These are phyloP conservation scores for Holothuria leucospilota DNA, from an alignment of 53 echinoderm and acorn worm genomes.

Conservation along the genomic window DNA sequence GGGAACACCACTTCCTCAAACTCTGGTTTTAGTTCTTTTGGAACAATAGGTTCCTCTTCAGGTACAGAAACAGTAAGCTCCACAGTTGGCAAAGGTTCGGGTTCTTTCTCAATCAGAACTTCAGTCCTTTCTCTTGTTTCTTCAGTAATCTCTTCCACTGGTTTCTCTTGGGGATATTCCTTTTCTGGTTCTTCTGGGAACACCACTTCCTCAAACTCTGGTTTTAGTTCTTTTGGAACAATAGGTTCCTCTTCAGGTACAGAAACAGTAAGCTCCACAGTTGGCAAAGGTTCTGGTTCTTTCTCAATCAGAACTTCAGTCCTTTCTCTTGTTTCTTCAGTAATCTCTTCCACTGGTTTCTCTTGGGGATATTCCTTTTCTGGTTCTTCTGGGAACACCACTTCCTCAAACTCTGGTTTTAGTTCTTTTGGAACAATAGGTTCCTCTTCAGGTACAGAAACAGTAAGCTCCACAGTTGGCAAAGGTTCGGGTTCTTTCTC, in stretches of 20 bases:
- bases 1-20: conserved; percentile 61
- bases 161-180: conserved; percentile 47
- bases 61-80: conserved; percentile 46
- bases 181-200: conserved; percentile 51
- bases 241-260: conserved; percentile 55
- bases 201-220: conserved; percentile 59
- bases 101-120: conserved; percentile 68
- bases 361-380: conserved; percentile 52
- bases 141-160: conserved; percentile 57
- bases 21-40: conserved; percentile 39
- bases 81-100: conserved; percentile 51
- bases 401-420: conserved; percentile 63
- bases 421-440: conserved; percentile 8
- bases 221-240: conserved; percentile 26
- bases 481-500: conserved; percentile 40
- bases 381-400: conserved; percentile 41
- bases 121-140: conserved; percentile 67
- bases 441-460: conserved; percentile 33
- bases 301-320: conserved; percentile 72
- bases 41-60: conserved; percentile 53
- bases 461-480: conserved; percentile 37
- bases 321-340: conserved; percentile 59
- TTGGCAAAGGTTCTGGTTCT: conserved; percentile 57
- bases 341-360: conserved; percentile 55
- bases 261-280: conserved; percentile 45